A percentile compares a stretch with the other conserved stretches of the same genome.
phyloP scores from a whole-genome alignment of 2,113 vertebrate species.

The Turdus rufiventris region DNA sequence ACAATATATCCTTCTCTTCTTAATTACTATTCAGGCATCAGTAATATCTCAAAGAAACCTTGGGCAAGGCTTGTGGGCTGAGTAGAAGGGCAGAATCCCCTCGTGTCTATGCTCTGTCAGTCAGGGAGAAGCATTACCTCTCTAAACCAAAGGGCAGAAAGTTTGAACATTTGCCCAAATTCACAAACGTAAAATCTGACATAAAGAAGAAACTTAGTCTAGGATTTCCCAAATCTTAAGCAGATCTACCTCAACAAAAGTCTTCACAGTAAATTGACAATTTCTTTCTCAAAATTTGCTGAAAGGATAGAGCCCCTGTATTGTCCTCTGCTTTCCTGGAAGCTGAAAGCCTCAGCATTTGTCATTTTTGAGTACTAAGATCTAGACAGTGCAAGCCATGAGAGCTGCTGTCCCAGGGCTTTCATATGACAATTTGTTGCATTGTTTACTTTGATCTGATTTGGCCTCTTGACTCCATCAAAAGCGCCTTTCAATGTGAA shows the following conservation, averaged over 20 bases:
- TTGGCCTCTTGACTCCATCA: not conserved
- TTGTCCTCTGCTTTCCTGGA: not conserved
- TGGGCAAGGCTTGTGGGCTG: not conserved
- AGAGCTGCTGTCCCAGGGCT: not conserved
- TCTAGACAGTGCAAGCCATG: not conserved
- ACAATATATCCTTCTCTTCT: not conserved
- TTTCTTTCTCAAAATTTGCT: not conserved
- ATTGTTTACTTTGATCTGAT: conserved; percentile 27
- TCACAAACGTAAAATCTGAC: not conserved
- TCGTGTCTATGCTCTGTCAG: rapidly evolving
- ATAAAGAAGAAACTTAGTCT: not conserved
- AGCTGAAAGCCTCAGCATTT: not conserved
- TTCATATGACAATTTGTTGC: not conserved
- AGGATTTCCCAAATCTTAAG: not conserved
- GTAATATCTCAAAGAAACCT: not conserved
- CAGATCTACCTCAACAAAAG: not conserved
- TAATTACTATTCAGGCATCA: not conserved
- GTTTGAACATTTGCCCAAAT: not conserved
- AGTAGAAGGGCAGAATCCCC: not conserved
- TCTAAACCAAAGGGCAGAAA: not conserved
- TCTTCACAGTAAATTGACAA: not conserved
- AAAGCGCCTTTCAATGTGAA: not conserved
- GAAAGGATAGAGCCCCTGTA: not conserved
- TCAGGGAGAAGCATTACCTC: rapidly evolving
- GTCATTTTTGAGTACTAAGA: not conserved